phyloP scores from a whole-genome alignment of 2,888 invertebrate species.

The Sinotaia quadrata region DNA sequence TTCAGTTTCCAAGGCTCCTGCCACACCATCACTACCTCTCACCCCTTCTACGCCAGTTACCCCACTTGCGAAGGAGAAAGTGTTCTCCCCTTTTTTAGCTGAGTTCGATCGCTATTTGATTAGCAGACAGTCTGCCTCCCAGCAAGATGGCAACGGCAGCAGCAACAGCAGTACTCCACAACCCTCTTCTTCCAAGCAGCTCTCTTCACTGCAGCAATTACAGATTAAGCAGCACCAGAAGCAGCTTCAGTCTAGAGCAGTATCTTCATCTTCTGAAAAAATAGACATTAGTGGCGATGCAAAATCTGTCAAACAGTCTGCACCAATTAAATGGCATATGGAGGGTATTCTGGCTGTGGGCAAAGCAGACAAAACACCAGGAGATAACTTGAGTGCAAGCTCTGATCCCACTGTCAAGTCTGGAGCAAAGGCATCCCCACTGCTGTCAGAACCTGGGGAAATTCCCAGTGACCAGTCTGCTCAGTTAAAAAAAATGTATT shows the following conservation, averaged over 20 bases:
- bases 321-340: conserved; percentile 24
- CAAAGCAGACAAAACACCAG: background rate
- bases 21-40: background rate
- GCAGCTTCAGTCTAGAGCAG: conserved; percentile 15
- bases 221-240: conserved; percentile 22
- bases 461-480: background rate
- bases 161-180: conserved; percentile 2
- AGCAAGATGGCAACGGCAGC: too few relatives aligned
- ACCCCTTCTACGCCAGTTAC: background rate
- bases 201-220: conserved; percentile 16
- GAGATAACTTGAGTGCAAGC: background rate
- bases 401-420: background rate
- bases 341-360: background rate
- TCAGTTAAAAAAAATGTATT: conserved; percentile 11
- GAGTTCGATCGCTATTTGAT: conserved; percentile 18
- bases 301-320: conserved; percentile 20
- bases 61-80: background rate
- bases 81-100: conserved; percentile 13
- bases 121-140: too few relatives aligned
- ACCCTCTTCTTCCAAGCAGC: background rate
- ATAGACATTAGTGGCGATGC: conserved; percentile 12
- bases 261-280: conserved; percentile 11
- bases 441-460: background rate
- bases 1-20: background rate
- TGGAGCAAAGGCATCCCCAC: background rate